Conservation (phyloP, 1,140 invertebrate genomes). For the Globodera rostochiensis region DNA sequence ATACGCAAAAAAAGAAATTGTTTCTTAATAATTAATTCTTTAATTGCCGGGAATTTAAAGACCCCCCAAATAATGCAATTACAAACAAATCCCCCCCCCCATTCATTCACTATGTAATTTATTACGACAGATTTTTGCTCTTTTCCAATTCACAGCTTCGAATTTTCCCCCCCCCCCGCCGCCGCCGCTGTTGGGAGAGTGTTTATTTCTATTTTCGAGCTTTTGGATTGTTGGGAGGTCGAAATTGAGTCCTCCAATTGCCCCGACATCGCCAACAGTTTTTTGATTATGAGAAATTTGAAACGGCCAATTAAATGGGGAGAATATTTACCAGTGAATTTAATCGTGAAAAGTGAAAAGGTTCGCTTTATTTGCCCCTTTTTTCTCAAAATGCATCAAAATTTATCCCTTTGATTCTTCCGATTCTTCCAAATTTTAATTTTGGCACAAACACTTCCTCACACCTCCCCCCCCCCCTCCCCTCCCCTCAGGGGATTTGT, state of each 20-base stretch:
- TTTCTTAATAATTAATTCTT: no score
- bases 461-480: no score
- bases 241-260: background rate
- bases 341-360: background rate
- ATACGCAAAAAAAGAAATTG: no score
- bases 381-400: background rate
- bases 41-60: background rate
- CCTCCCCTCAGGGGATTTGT: background rate
- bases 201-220: conserved; percentile 4
- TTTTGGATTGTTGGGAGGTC: conserved; percentile 5
- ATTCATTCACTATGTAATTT: background rate
- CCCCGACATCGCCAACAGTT: background rate
- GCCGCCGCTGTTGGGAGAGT: background rate
- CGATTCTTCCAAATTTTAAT: background rate
- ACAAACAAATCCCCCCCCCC: background rate
- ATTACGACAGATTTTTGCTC: background rate
- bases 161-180: background rate
- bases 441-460: background rate
- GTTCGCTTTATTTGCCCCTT: background rate
- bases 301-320: background rate
- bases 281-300: conserved; percentile 1
- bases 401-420: background rate
- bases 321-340: no score
- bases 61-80: background rate
- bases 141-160: background rate